Base-by-base conservation (phyloP, 2,888 invertebrate species). In the Tetragonisca angustula region DNA sequence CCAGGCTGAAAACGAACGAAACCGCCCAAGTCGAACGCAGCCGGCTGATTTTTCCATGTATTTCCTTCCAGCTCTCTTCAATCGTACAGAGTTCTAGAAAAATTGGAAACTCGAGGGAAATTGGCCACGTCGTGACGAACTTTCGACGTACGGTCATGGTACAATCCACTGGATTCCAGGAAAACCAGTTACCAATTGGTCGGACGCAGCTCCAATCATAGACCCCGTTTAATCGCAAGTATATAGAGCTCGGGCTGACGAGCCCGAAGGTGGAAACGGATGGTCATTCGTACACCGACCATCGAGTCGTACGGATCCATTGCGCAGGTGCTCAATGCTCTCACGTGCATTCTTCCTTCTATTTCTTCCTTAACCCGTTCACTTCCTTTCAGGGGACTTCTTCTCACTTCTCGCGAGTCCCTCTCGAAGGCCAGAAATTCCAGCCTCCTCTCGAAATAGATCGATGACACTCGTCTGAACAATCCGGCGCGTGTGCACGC, bases 381-480 rank as follows among this genome's bases (percentile, higher is more conserved):
- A 71, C 54, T 36, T 24, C 67, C 65, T 71, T 56, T 59, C 67
- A 11, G 9, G 76, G 49, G 17, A 32, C 65, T 17, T 62, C 65
- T 17, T 62, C 24, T 69, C 19, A 43, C 65, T 65, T 84, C 82
- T 84, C 72, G 68, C 79, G 72, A 81, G 79, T 83, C 82, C 84
- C 84, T 89, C 88, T 82, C 90, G 90, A 89, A 92, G 92, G 92
- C 91, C 92, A 92, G 94, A 93, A 94, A 94, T 94, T 94, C 94
- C 94, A 92, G 90, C 90, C 91, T 92, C 92, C 89, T 91, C 93
- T 91, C 87, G 87, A 94, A 94, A 94, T 94, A 94, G 94, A 94
- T 94, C 94, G 94, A 94, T 94, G 94, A 94, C 94, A 94, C 94
- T 94, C 92, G 91, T 81, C 90, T 92, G 92, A 92, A 91, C 91